These are phyloP conservation scores for Varanus salvator DNA, from an alignment of 2,113 vertebrate species.

Conservation along the genomic window DNA sequence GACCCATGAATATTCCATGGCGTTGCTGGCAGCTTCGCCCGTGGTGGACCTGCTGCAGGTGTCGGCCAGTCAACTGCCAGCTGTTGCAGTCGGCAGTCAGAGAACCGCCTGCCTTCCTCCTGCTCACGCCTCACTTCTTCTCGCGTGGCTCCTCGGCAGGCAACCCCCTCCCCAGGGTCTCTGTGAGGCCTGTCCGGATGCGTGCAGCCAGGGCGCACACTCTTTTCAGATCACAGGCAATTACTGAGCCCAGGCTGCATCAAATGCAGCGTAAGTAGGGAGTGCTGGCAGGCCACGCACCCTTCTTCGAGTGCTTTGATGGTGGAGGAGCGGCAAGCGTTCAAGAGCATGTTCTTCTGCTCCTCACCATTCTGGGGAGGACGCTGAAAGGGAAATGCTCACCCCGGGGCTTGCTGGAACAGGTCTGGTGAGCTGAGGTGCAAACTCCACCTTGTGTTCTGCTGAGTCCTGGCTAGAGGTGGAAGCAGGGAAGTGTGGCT, in stretches of 20 bases:
- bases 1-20: background rate
- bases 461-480: background rate
- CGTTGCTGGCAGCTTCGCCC: background rate
- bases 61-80: background rate
- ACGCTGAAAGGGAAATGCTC: background rate
- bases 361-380: background rate
- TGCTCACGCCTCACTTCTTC: background rate
- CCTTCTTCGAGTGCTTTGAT: background rate
- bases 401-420: slow-evolving; percentile 4
- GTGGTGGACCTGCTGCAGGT: background rate
- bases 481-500: background rate
- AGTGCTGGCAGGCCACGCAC: background rate
- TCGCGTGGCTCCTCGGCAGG: background rate
- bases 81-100: background rate
- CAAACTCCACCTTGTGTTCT: slow-evolving; percentile 6
- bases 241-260: background rate
- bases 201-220: background rate
- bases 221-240: background rate
- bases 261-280: background rate
- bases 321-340: background rate
- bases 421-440: background rate
- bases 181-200: background rate
- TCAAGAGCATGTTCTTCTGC: background rate
- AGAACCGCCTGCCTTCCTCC: background rate
- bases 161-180: background rate